Evolutionary conservation across 2,113 vertebrate species (phyloP).

Genomic region (Monarcha castaneiventris): DNA sequence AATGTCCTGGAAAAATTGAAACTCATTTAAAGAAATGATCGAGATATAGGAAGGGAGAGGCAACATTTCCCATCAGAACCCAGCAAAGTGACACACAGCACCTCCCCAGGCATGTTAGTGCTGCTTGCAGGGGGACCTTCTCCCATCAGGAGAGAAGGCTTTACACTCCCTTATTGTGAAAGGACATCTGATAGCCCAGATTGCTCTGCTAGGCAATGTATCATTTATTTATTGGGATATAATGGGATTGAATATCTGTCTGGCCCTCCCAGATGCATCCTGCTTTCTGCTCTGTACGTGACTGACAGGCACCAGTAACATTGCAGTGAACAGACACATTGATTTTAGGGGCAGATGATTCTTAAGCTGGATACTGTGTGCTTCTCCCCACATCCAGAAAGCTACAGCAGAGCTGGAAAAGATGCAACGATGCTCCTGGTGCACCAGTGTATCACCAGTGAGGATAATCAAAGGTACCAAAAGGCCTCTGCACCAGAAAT

Average conservation of each 20-base stretch:
- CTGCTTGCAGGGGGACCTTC: not conserved
- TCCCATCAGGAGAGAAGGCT: not conserved
- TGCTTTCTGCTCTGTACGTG: conserved; percentile 7
- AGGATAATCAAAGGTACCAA: not conserved
- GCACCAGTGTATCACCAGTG: not conserved
- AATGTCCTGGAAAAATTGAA: not conserved
- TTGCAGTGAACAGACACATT: not conserved
- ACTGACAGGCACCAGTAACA: not conserved
- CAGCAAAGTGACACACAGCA: not conserved
- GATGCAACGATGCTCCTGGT: not conserved
- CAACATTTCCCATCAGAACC: not conserved
- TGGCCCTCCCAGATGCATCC: not conserved
- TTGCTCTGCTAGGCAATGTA: not conserved
- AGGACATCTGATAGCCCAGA: conserved; percentile 19
- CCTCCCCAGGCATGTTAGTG: not conserved
- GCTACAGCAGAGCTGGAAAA: not conserved
- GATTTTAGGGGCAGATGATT: not conserved
- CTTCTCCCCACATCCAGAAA: not conserved
- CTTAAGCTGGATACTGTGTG: not conserved
- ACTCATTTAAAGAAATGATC: not conserved
- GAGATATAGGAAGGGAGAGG: not conserved
- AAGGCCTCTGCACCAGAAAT: not conserved
- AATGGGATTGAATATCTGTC: conserved; percentile 13
- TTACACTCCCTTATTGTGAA: not conserved
- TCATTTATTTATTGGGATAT: conserved; percentile 53